These are phyloP conservation scores for Callorhinus ursinus DNA, from an alignment of 2,113 vertebrate species.

Conservation along the genomic window DNA sequence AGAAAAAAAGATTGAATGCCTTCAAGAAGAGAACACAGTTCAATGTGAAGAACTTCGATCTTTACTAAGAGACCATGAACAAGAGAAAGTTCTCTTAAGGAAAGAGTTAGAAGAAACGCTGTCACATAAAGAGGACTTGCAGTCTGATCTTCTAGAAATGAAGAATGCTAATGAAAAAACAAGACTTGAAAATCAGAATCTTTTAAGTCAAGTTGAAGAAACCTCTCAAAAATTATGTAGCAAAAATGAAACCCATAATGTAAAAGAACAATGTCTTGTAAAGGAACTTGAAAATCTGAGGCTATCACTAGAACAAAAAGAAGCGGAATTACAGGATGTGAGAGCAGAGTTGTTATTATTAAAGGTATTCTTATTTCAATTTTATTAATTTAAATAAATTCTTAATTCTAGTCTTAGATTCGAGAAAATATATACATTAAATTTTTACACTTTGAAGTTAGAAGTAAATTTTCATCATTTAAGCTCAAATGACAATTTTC, in stretches of 20 bases:
- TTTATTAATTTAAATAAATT: conserved; percentile 39
- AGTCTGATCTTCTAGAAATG: conserved; percentile 90
- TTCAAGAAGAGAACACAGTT: conserved; percentile 81
- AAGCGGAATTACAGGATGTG: conserved; percentile 87
- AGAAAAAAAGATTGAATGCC: conserved; percentile 83
- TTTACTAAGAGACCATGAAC: conserved; percentile 86
- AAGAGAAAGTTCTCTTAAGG: conserved; percentile 87
- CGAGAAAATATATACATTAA: neutral
- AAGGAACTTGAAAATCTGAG: conserved; percentile 84
- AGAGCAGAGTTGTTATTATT: conserved; percentile 88
- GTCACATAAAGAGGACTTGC: conserved; percentile 88
- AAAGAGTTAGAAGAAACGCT: conserved; percentile 87
- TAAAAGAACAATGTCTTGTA: conserved; percentile 65
- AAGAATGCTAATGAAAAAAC: conserved; percentile 88
- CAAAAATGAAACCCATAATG: conserved; percentile 82
- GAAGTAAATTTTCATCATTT: conserved; percentile 14
- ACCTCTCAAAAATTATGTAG: conserved; percentile 80
- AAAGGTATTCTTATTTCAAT: conserved; percentile 88
- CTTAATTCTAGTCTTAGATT: neutral
- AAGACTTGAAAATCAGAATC: conserved; percentile 89
- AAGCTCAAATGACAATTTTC: neutral
- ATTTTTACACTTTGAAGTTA: conserved; percentile 19
- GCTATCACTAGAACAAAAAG: conserved; percentile 89
- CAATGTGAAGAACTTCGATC: conserved; percentile 86
- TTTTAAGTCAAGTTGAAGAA: conserved; percentile 84